Base-by-base conservation (phyloP, 2,888 invertebrate genomes). In the Cacoxenus indagator region DNA sequence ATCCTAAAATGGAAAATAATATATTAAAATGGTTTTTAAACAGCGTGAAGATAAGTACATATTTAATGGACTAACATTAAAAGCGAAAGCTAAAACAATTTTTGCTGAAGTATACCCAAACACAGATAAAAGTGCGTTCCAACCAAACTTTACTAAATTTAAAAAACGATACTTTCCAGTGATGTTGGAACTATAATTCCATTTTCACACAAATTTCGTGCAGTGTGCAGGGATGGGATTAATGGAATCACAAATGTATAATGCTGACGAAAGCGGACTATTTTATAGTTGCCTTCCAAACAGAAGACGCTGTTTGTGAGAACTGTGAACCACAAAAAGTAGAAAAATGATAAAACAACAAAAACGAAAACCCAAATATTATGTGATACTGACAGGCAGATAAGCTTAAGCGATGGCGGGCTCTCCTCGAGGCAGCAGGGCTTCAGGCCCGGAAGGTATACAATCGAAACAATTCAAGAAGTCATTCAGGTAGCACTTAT, bases 261-360 rank as follows among this genome's bases (percentile, higher is more conserved):
- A 61, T 31, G 61, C 14, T 31, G 67, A 61, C 31, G 61, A 67
- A 67, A 67, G 29, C 5, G 61, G 46, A 61, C 22, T 67, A 6
- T 61, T 22, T 37, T 51, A 27, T 22, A 22, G 62, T 29, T 67
- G 51, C 26, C 61, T 67, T 37, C 62, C 61, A 31, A 31, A 67
- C 14, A 51, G 24, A 31, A 67, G 59, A 67, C 11, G 37, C 37
- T 8, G 37, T 8, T 37, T 37, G 5, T 11, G 37, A 26, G 1
- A 55, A 27, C 19, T 6, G 11, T 1, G 22, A n/a, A 11, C 55
- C 9, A 26, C 22, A 26, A 22, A 24, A 55, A 24, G 11, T 26
- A 27, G n/a, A n/a, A 14, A 64, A 48, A 27, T 19, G 2, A 37
- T n/a, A n/a, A n/a, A n/a, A n/a, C n/a, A n/a, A n/a, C n/a, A n/a